Percentiles rank a stretch among this genome's conserved stretches.
phyloP scores from a whole-genome alignment of 2,797 vertebrate genomes.

The Liparis tanakae region DNA sequence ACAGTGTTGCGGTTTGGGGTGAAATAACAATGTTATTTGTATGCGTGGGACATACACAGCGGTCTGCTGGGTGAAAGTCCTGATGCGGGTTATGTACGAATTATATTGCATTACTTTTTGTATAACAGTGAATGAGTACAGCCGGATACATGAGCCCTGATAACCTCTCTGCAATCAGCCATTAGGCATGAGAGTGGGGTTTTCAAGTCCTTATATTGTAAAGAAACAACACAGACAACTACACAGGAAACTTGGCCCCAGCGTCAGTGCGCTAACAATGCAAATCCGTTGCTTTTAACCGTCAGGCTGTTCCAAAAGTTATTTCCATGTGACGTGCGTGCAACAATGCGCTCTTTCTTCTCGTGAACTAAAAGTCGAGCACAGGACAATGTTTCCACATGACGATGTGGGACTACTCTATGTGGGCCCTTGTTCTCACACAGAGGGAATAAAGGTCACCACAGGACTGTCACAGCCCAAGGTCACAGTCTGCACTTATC shows the following conservation, averaged over 20 bases:
- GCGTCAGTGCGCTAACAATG: slow-evolving; percentile 27
- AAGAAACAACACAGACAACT: slow-evolving; percentile 19
- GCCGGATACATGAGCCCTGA: not conserved
- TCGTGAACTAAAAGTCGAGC: slow-evolving; percentile 51
- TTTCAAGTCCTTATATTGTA: not conserved
- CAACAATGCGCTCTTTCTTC: slow-evolving; percentile 70
- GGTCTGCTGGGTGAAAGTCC: not conserved
- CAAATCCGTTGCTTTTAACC: slow-evolving; percentile 58
- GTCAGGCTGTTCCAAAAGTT: slow-evolving; percentile 41
- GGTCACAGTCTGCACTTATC: slow-evolving; percentile 58
- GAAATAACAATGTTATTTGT: not conserved
- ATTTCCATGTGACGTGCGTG: slow-evolving; percentile 61
- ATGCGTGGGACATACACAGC: no score
- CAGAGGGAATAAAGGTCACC: slow-evolving; percentile 67
- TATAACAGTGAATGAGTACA: not conserved
- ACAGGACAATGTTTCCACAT: slow-evolving; percentile 67
- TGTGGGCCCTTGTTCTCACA: slow-evolving; percentile 65
- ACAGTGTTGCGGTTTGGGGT: not conserved
- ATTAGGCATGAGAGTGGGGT: not conserved
- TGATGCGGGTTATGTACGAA: not conserved
- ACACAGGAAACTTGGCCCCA: slow-evolving; percentile 17
- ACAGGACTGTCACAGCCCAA: slow-evolving; percentile 58
- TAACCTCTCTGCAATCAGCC: not conserved
- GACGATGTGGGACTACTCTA: slow-evolving; percentile 57
- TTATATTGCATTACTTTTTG: not conserved